phyloP scores from a whole-genome alignment of 2,797 vertebrate genomes.

The Anolis apletophallus region DNA sequence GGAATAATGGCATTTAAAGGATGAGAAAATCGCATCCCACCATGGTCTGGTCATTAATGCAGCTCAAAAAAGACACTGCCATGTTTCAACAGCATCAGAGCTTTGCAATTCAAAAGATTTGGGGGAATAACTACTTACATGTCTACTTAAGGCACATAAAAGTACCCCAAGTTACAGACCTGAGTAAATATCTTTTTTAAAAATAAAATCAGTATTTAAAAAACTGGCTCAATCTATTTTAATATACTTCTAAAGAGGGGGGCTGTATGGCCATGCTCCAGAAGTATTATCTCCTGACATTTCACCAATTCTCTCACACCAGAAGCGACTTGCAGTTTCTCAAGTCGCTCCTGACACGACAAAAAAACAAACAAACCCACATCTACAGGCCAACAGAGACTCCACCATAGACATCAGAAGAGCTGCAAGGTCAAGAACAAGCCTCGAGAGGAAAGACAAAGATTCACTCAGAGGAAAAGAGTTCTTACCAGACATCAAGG shows the following conservation, averaged over 20 bases:
- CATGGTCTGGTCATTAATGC: neutral
- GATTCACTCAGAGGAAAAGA: too few relatives aligned
- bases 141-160: neutral
- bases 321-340: too few relatives aligned
- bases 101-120: neutral
- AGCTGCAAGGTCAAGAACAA: too few relatives aligned
- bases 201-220: neutral
- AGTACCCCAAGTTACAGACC: neutral
- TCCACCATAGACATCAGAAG: too few relatives aligned
- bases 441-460: too few relatives aligned
- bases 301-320: too few relatives aligned
- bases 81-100: neutral
- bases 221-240: neutral
- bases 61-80: neutral
- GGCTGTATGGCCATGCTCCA: too few relatives aligned
- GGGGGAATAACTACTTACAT: neutral
- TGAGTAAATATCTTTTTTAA: neutral
- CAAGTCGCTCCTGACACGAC: too few relatives aligned
- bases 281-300: too few relatives aligned
- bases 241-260: neutral
- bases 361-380: too few relatives aligned
- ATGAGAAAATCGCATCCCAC: neutral
- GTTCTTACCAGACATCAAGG: too few relatives aligned
- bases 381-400: too few relatives aligned
- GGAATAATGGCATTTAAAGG: neutral